These are phyloP conservation scores for Cepaea nemoralis DNA, from an alignment of 1,140 invertebrate species.

Conservation along the genomic window DNA sequence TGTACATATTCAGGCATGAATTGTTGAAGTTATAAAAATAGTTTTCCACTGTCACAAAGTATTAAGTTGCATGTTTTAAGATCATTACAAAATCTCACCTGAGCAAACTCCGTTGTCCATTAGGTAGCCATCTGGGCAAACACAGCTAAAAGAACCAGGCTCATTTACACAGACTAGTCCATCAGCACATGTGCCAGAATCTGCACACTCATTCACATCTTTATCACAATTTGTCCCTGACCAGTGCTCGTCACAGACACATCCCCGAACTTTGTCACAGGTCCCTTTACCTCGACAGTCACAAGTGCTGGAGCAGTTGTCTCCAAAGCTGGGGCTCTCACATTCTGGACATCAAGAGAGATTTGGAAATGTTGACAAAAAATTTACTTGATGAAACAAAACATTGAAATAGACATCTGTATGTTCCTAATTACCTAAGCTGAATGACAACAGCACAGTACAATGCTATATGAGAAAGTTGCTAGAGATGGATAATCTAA, in stretches of 20 bases:
- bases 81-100: constrained; percentile 19
- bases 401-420: no score
- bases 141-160: constrained; percentile 35
- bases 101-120: constrained; percentile 20
- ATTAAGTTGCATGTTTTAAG: background rate
- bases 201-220: constrained; percentile 43
- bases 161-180: constrained; percentile 30
- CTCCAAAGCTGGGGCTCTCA: constrained; percentile 20
- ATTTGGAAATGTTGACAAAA: no score
- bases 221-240: constrained; percentile 32
- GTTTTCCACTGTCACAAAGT: no score
- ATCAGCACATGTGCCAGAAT: background rate
- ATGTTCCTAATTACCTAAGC: no score
- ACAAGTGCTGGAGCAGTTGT: constrained; percentile 34
- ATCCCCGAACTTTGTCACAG: constrained; percentile 42
- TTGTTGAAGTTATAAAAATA: no score
- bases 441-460: no score
- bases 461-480: no score
- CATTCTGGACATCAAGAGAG: background rate
- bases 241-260: constrained; percentile 40
- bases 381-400: no score
- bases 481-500: no score
- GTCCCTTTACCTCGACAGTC: constrained; percentile 30
- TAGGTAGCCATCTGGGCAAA: constrained; percentile 36
- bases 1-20: no score